Base-by-base conservation (phyloP, 2,113 vertebrate species). In the Eurypyga helias region DNA sequence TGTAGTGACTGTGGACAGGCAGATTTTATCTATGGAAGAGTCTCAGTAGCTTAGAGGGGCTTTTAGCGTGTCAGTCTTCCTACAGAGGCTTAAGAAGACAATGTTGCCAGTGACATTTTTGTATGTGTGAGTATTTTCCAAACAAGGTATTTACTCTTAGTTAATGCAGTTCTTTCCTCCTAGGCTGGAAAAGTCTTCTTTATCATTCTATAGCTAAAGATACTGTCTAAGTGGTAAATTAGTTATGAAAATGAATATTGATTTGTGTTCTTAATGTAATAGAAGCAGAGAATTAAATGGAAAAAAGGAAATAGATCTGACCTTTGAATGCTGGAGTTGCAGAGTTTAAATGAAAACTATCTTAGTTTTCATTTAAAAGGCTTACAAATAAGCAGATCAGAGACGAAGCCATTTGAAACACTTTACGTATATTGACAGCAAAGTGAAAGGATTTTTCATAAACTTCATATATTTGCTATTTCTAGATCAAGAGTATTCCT, bases 251-350 rank as follows among this genome's bases (percentile, higher is more conserved):
- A 62, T 57, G 6, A 79, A 51, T 77, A 66, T 83, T 82, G 67
- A 83, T 92, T 84, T 91, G 48, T 95, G 38, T 83, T 87, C 71
- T 80, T 86, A 83, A 83, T 88, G 38, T 51, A 81, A 90, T 36
- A 89, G 49, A 77, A 84, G 26, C 12, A 89, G 49, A 73, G 11
- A 80, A 86, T 83, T 52, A 70, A 58, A 36, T 10, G 79, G 79
- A 34, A 57, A 85, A 41, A 95, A 69, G 24, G 66, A 65, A 90
- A 72, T 34, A 51, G 49, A 20, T 77, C 28, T 80, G 73, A 79
- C 48, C 61, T 79, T 84, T 31, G 69, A 65, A 38, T 70, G 34
- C 29, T 87, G 79, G n/a, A 72, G 55, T 61, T 64, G 51, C 6
- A 33, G 24, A 64, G 4, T 58, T 97, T 82, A 52, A 80, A 66